Percentiles rank a stretch among this genome's conserved stretches.
Conservation (phyloP, 2,797 vertebrate species). For the Kryptopterus vitreolus region DNA sequence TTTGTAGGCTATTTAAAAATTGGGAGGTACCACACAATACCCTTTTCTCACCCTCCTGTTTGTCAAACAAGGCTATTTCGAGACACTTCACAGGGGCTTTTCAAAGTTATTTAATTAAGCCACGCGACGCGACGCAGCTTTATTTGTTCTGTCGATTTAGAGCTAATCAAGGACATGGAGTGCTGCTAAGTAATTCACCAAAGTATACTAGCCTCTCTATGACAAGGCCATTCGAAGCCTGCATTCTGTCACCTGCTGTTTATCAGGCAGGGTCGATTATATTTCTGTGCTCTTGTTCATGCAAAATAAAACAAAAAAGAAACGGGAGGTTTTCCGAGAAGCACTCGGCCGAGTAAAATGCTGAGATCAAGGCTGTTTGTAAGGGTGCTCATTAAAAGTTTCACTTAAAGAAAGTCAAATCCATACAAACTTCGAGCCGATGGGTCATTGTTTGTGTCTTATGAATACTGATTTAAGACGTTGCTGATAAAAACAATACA, state of each 20-base stretch:
- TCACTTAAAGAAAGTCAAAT: not conserved
- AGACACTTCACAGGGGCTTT: no score
- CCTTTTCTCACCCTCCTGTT: no score
- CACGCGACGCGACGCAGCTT: not conserved
- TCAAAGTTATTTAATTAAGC: not conserved
- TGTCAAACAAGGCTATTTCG: no score
- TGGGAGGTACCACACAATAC: no score
- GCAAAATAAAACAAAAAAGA: not conserved
- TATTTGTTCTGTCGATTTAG: not conserved
- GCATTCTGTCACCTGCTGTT: not conserved
- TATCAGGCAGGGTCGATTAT: not conserved
- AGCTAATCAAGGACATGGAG: not conserved
- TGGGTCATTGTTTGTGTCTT: not conserved
- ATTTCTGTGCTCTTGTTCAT: not conserved
- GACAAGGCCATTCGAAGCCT: not conserved
- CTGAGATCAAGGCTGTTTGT: not conserved
- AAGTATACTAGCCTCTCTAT: not conserved
- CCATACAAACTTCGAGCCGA: not conserved
- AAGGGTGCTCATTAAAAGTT: not conserved
- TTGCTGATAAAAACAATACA: not conserved
- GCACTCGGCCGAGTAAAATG: not conserved
- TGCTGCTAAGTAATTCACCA: not conserved
- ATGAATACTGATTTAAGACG: not conserved
- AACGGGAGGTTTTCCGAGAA: not conserved
- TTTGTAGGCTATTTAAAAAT: no score